These are phyloP conservation scores for Intellagama lesueurii DNA, from an alignment of 2,797 vertebrate species.

Conservation along the genomic window DNA sequence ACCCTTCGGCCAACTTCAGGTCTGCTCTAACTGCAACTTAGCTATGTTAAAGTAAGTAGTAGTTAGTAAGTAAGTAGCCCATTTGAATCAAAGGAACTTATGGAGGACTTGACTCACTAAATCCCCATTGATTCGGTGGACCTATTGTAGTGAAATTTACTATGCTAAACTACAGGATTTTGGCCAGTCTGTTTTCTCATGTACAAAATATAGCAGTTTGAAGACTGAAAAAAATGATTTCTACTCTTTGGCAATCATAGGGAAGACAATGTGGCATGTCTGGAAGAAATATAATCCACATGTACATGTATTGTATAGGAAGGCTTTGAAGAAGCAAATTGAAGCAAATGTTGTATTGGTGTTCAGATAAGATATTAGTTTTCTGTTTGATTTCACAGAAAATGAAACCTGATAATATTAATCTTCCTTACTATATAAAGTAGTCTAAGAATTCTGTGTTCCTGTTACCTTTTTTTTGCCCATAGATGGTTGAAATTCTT, in stretches of 20 bases:
- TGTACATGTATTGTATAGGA: not conserved
- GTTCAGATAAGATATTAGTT: not conserved
- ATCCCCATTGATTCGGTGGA: no score
- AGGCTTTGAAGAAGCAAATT: not conserved
- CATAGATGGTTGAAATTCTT: constrained; percentile 94
- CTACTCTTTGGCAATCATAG: not conserved
- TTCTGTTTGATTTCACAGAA: no score
- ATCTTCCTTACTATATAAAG: not conserved
- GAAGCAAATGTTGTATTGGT: not conserved
- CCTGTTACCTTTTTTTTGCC: not conserved
- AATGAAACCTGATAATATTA: no score
- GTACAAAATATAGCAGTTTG: not conserved
- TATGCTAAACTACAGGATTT: no score
- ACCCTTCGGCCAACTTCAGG: not conserved
- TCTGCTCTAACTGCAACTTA: no score
- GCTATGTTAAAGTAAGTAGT: no score
- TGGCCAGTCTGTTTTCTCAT: not conserved
- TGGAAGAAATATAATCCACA: not conserved
- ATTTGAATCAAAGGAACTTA: no score
- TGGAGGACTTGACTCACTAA: no score
- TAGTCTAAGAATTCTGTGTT: not conserved
- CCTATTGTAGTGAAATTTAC: no score
- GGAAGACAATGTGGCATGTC: not conserved
- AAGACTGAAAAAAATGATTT: not conserved
- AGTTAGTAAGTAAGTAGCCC: no score